phyloP scores from a whole-genome alignment of 1,140 invertebrate species.

The Brachionus plicatilis region DNA sequence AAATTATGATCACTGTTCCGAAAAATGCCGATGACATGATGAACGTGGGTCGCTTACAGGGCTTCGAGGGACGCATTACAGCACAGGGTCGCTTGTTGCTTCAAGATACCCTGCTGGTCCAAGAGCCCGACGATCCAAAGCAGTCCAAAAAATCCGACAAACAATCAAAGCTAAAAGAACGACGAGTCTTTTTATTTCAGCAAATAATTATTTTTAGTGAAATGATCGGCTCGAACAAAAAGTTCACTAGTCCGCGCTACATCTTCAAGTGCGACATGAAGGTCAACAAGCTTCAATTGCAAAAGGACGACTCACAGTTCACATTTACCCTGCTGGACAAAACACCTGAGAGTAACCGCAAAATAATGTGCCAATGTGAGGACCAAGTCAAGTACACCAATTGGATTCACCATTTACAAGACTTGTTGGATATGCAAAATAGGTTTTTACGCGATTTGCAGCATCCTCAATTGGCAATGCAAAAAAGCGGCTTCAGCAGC shows the following conservation, averaged over 20 bases:
- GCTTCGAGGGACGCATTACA: slow-evolving; percentile 83
- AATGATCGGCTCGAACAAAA: slow-evolving; percentile 74
- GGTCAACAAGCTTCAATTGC: slow-evolving; percentile 89
- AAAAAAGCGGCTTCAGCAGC: slow-evolving; percentile 38
- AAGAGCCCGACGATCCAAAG: slow-evolving; percentile 56
- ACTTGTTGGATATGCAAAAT: slow-evolving; percentile 27
- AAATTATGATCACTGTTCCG: slow-evolving; percentile 76
- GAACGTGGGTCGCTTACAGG: slow-evolving; percentile 91
- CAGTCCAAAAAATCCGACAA: slow-evolving; percentile 40
- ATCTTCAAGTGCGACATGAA: slow-evolving; percentile 93
- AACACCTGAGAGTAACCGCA: slow-evolving; percentile 44
- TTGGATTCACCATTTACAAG: slow-evolving; percentile 21
- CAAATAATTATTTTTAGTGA: slow-evolving; percentile 96
- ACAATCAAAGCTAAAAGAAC: slow-evolving; percentile 67
- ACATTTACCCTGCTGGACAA: slow-evolving; percentile 74
- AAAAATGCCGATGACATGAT: slow-evolving; percentile 99
- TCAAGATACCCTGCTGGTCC: slow-evolving; percentile 77
- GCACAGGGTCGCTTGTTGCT: slow-evolving; percentile 79
- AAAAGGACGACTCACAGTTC: slow-evolving; percentile 60
- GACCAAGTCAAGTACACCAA: not conserved
- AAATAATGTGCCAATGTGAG: slow-evolving; percentile 37
- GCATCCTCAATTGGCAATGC: slow-evolving; percentile 53
- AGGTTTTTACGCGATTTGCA: slow-evolving; percentile 60
- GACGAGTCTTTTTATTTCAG: slow-evolving; percentile 95
- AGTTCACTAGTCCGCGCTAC: slow-evolving; percentile 85